Conservation (phyloP, 2,113 vertebrate species). For the Alouatta palliata region DNA sequence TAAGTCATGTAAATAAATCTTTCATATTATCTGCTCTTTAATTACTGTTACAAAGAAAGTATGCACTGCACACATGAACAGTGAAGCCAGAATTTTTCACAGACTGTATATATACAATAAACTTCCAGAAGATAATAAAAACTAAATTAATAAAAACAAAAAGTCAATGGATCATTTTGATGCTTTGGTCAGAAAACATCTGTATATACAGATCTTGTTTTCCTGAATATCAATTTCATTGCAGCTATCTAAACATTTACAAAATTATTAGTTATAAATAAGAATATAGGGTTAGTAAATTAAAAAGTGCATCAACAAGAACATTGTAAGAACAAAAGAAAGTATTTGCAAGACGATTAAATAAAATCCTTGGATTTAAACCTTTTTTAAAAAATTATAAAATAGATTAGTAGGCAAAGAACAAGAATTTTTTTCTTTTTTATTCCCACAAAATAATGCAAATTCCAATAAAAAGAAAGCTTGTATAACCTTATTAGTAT, state of each 20-base stretch:
- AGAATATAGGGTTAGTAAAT: not conserved
- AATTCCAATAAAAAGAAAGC: not conserved
- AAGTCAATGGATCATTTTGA: not conserved
- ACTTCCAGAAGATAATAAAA: not conserved
- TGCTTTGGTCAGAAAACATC: not conserved
- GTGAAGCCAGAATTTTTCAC: not conserved
- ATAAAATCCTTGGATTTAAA: slow-evolving; percentile 19
- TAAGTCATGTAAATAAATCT: not conserved
- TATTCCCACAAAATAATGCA: not conserved
- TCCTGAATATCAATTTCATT: not conserved
- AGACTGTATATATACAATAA: not conserved
- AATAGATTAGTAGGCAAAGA: not conserved
- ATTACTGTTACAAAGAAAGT: not conserved
- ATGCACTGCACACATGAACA: not conserved
- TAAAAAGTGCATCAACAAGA: not conserved
- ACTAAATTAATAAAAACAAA: not conserved
- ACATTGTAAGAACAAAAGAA: not conserved
- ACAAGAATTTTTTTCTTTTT: not conserved
- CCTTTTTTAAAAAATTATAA: not conserved
- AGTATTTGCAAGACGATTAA: not conserved
- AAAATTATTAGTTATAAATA: not conserved
- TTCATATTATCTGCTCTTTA: not conserved
- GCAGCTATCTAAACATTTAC: not conserved
- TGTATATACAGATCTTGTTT: not conserved
- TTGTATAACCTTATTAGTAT: not conserved